Base-by-base conservation (phyloP, 2,113 vertebrate species). In the Oxyruncus cristatus region DNA sequence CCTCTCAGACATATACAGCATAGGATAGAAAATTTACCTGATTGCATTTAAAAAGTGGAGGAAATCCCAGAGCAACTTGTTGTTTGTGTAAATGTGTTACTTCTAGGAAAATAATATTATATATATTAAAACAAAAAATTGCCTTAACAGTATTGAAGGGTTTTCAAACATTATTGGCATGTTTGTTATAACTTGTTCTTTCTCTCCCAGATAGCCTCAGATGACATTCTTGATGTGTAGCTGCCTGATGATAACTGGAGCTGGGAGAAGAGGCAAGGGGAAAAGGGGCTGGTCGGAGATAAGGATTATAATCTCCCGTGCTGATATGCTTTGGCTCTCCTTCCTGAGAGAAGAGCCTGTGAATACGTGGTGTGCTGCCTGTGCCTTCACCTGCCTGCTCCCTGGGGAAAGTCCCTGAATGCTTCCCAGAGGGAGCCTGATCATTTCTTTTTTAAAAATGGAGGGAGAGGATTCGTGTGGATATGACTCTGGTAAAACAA, bases 201-300 rank as follows among this genome's bases (percentile, higher is more conserved):
- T 86, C 58, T 86, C 28, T 84, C 42, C 27, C 12, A 24, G 23
- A 12, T 24, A 74, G 70, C 90, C 4, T 5, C 24, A 71, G 61
- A 63, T 95, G 15, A 70, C 46, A 44, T 86, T 93, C 41, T 63
- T 92, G 76, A 78, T 79, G 33, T 65, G 39, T 37, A 84, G n/a
- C 41, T 92, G 83, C 66, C 27, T 86, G n/a, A 80, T 80, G 49
- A 55, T 68, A 82, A 58, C 53, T 74, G 65, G n/a, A 92, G 32
- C 68, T 89, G 33, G 47, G 55, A 92, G 65, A 52, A 88, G 35
- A 93, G 41, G 46, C 85, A 53, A 87, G 50, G 62, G 65, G 37
- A 35, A 42, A n/a, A 76, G 67, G 55, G 53, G 27, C 55, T 67
- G 89, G 67, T 50, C 22, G 16, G 59, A 84, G 72, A 86, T 84